Percentiles rank a stretch among this genome's conserved stretches.
Conservation (phyloP, 2,113 vertebrate species). For the Dipodomys stephensi region DNA sequence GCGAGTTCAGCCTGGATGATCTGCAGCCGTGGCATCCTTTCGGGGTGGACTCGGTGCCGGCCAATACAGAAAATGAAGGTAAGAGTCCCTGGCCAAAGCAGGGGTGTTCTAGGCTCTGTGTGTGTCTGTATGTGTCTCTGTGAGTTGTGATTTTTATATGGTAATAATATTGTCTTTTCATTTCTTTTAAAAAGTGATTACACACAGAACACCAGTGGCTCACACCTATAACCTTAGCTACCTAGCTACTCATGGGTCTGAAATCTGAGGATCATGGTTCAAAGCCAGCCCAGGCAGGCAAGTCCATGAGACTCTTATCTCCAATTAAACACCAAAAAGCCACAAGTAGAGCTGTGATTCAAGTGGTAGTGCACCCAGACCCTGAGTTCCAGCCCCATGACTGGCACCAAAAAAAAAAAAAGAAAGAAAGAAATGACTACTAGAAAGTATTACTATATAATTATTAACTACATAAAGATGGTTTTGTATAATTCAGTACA, state of each 20-base stretch:
- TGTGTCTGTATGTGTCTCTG: neutral
- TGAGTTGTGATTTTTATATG: neutral
- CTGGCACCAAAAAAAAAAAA: neutral
- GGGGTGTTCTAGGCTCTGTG: neutral
- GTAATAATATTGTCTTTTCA: neutral
- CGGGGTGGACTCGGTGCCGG: slow-evolving; percentile 94
- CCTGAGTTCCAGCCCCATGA: no score
- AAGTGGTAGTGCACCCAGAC: no score
- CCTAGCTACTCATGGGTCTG: neutral
- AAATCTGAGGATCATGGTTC: no score
- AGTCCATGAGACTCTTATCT: no score
- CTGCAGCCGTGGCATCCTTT: slow-evolving; percentile 96
- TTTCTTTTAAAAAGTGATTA: no score
- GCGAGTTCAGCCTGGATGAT: slow-evolving; percentile 92
- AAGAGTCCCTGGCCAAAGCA: neutral
- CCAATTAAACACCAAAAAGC: no score
- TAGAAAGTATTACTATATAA: neutral
- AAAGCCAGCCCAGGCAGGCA: no score
- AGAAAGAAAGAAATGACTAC: neutral
- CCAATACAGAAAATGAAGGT: slow-evolving; percentile 98
- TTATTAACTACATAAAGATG: neutral
- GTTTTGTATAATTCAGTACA: neutral
- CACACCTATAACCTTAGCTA: neutral
- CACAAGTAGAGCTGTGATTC: no score
- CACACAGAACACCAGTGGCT: neutral